Base-by-base conservation (phyloP, 2,113 vertebrate genomes). In the Phoxinus phoxinus region DNA sequence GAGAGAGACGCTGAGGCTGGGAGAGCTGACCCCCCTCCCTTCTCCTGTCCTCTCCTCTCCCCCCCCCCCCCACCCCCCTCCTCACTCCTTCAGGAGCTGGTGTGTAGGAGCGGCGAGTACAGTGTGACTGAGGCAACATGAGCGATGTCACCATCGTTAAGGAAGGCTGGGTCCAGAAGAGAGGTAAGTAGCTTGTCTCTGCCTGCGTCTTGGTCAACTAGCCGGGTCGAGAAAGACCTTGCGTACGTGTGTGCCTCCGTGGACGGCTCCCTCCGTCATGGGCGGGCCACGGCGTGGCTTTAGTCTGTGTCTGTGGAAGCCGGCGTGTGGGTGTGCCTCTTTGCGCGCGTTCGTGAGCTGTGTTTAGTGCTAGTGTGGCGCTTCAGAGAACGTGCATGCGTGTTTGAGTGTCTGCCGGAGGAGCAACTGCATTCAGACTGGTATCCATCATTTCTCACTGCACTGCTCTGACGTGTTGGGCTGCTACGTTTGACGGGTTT, bases 81-180 rank as follows among this genome's bases (percentile, higher is more conserved):
- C 86, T 90, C 89, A 88, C 90, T 88, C 94, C 94, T 94, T 95
- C 91, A 95, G 94, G 94, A 96, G 91, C 94, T 91, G 93, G 93
- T 92, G 96, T 96, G 95, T 96, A 91, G 91, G 95, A 91, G 93
- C 93, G 93, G 94, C 93, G 92, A 93, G 95, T 96, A 95, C 95
- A 93, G 94, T 93, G 96, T 95, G 96, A 89, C 74, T 61, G 95
- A 97, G 96, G 94, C 96, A 98, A 94, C 97, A 99, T 99, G 98
- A 98, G 96, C 96, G 97, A 99, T 99, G 97, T 98, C 94, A 99
- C 97, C 95, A 96, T 99, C 94, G 97, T 99, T 94, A 99, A 97
- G 94, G 98, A 99, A 97, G 98, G 98, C 91, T 99, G 98, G 98
- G 97, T 99, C 91, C 98, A 99, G 94, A 99, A 99, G 96, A 97